Conservation (phyloP, 2,113 vertebrate species). For the Lates calcarifer region DNA sequence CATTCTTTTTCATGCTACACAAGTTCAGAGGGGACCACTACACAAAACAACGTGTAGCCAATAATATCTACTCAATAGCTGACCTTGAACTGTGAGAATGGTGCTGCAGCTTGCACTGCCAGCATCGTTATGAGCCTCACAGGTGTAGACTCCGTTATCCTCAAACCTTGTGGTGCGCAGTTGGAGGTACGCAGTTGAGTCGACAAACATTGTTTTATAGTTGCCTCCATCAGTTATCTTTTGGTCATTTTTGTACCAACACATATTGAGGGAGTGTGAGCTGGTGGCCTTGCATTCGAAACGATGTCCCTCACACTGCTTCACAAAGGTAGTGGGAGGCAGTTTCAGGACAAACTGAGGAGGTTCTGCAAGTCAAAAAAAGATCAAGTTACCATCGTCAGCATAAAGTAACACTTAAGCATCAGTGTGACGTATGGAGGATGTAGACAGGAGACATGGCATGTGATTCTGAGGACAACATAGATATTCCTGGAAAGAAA, state of each 20-base stretch:
- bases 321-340: slow-evolving; percentile 89
- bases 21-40: background rate
- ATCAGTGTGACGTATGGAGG: slow-evolving; percentile 49
- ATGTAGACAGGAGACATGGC: slow-evolving; percentile 32
- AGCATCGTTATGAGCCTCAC: slow-evolving; percentile 94
- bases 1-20: slow-evolving; percentile 45
- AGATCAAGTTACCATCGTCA: slow-evolving; percentile 42
- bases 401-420: slow-evolving; percentile 3
- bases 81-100: slow-evolving; percentile 94
- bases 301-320: slow-evolving; percentile 87
- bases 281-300: slow-evolving; percentile 92
- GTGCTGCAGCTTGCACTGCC: slow-evolving; percentile 93
- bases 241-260: slow-evolving; percentile 94
- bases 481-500: slow-evolving; percentile 30
- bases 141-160: slow-evolving; percentile 93
- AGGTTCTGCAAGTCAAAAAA: slow-evolving; percentile 90
- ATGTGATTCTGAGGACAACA: slow-evolving; percentile 35
- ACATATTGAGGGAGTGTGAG: slow-evolving; percentile 87
- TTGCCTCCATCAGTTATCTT: slow-evolving; percentile 88
- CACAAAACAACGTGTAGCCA: background rate
- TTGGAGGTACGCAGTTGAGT: slow-evolving; percentile 89
- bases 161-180: slow-evolving; percentile 85
- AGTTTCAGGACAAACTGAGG: slow-evolving; percentile 94
- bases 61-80: slow-evolving; percentile 63
- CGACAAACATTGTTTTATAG: slow-evolving; percentile 88